Base-by-base conservation (phyloP, 2,113 vertebrate genomes). In the Cochlearius cochlearius region DNA sequence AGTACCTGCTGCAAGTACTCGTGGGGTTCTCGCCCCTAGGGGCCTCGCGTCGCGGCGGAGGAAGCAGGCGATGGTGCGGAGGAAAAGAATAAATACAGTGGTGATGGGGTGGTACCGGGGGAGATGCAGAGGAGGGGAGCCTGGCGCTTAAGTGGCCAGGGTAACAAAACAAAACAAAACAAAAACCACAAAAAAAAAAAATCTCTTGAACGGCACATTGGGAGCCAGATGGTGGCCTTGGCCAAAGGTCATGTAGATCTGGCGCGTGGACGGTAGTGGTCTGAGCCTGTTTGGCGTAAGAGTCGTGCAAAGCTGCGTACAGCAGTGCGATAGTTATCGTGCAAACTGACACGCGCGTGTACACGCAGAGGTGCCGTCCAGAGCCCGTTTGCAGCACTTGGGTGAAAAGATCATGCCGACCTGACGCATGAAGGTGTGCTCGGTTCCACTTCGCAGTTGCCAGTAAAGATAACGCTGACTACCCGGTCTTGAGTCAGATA, bases 1-100 rank as follows among this genome's bases (percentile, higher is more conserved):
- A 99, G 99, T 99, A 99, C 96, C 97, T 96, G 97, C 98, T 98
- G 81, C 96, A 82, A 94, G 90, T 97, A 96, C 97, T 98, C 82
- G 88, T 88, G 92, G 91, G 85, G 78, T 94, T 91, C 68, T 95
- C 60, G 59, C 90, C 88, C 82, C 74, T 94, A 39, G 96, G 95
- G 95, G 92, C 89, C 88, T 94, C 94, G 94, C 88, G 95, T 75
- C 85, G 95, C 38, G 92, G 95, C 72, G 92, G 95, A 97, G 91
- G 93, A 97, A 94, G 95, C 96, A 97, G 96, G 92, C 92, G 50
- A 94, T 96, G 97, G 93, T 94, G 88, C 80, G 76, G 74, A 90
- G 92, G 79, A 90, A 87, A 77, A 86, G 77, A 39, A 94, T 78
- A 30, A 69, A 72, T 82, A 10, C 87, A 75, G 94, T 91, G 91